Percentiles rank a stretch among this genome's conserved stretches.
These are phyloP conservation scores for Drosophila navojoa DNA, from an alignment of 1,140 invertebrate genomes.

Conservation along the genomic window DNA sequence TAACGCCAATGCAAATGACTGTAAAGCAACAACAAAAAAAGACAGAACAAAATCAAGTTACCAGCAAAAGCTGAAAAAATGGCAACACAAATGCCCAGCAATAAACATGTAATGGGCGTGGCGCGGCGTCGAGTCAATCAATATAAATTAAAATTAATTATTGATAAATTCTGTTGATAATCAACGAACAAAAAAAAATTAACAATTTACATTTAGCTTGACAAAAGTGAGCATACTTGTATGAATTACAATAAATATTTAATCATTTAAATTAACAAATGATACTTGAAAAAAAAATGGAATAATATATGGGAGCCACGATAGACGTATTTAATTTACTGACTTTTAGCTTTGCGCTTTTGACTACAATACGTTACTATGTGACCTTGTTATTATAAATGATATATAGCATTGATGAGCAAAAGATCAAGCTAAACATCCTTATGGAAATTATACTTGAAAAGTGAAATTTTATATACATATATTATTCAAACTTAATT, in stretches of 20 bases:
- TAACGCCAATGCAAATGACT: slow-evolving; percentile 40
- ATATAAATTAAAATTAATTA: slow-evolving; percentile 43
- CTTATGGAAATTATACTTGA: neutral
- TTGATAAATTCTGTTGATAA: slow-evolving; percentile 38
- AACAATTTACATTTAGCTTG: neutral
- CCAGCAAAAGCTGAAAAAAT: slow-evolving; percentile 6
- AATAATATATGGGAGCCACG: neutral
- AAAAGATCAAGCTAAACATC: neutral
- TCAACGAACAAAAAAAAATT: slow-evolving; percentile 26
- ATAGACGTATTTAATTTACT: slow-evolving; percentile 2
- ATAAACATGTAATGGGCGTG: slow-evolving; percentile 46
- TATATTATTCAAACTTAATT: no score
- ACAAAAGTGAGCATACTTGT: slow-evolving; percentile 23
- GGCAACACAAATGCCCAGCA: slow-evolving; percentile 6
- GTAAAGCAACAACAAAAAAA: slow-evolving; percentile 1
- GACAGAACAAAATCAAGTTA: slow-evolving; percentile 10
- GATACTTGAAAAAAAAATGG: slow-evolving; percentile 2
- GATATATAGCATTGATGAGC: no score
- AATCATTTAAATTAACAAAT: slow-evolving; percentile 35
- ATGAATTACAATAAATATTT: slow-evolving; percentile 43
- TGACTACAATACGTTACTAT: no score
- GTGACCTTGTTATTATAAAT: no score
- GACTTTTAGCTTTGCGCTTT: no score
- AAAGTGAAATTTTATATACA: no score
- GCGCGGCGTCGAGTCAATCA: slow-evolving; percentile 40